Base-by-base conservation (phyloP, 2,797 vertebrate species). In the Sparus aurata region DNA sequence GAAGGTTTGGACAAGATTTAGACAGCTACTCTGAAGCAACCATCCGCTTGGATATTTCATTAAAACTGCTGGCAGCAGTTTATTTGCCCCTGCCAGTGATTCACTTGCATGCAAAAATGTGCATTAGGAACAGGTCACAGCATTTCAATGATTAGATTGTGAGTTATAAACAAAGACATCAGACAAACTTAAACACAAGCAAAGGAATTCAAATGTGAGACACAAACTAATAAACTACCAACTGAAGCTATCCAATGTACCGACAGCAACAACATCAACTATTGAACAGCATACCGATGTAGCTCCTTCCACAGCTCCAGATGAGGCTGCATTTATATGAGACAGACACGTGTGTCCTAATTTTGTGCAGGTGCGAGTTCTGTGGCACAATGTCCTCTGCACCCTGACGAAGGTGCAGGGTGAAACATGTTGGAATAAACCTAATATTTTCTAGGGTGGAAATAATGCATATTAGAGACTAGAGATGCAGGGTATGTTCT, bases 321-420 rank as follows among this genome's bases (percentile, higher is more conserved):
- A 58, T 62, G 57, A 74, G 3, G 49, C 43, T 68, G 61, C 52
- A 75, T 55, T 54, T 25, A 64, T 58, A 64, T 47, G 54, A 73
- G 52, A 60, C 58, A 64, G 22, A 60, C 7, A 55, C 0, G 27
- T 34, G 1, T 34, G 70, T 52, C 53, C 75, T 75, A 41, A 61
- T 50, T 81, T 23, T 34, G 23, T 70, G 34, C 22, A 76, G 47
- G 65, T 66, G 59, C 46, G 54, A 74, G 15, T 27, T 16, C 23
- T 55, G 46, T 27, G 20, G 15, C 30, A 49, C 18, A 16, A 22
- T 49, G 49, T 70, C 47, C 59, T 71, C 45, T 27, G 53, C 5
- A 53, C 17, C 20, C 41, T 43, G 22, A 54, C 0, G 43, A 23
- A 68, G 59, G 3, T 15, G 25, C 4, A 18, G 34, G 46, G 18